Evolutionary conservation across 2,797 vertebrate genomes (phyloP), one percentile per base, ranked within the genome.

Genomic region (Danio choprae): DNA sequence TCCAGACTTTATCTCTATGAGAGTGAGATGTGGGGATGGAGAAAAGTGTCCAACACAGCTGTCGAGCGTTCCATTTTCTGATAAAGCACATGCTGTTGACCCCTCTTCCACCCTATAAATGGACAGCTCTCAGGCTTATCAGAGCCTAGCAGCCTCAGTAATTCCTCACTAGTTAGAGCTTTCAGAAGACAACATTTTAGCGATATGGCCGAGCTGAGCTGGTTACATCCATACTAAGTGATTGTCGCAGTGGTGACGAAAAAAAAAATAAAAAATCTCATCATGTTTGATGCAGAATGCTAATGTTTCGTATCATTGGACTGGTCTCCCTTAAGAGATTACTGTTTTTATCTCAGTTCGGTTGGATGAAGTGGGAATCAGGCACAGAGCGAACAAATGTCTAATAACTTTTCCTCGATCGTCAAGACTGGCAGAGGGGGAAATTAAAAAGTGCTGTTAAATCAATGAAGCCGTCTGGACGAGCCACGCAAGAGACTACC

Each of bases 51-150:
- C 71, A 64, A 58, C 70, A 41, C 79, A 81, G 62, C 44, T 83
- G 55, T 84, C 77, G 77, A 55, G 60, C 75, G 70, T 84, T 90
- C 63, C 78, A 87, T 90, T 91, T 90, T 87, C 84, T 90, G 86
- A 91, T 90, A 88, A 90, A 90, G 75, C 43, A 69, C 22, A 36
- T 48, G 56, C 48, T 71, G 53, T 29, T 83, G 84, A 84, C 84
- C 84, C 79, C 56, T 71, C 78, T 83, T 70, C 76, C 84, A 83
- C 84, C 77, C 81, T n/a, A 80, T 80, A 83, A 86, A 82, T 48
- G 71, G 40, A 77, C 84, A 82, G 77, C 82, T 77, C 80, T 84
- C 73, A 44, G 86, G 77, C 87, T 89, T 88, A 90, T 90, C 87
- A 50, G 71, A 85, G 48, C 78, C 83, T 18, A 82, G 76, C 84